Conservation (phyloP, 2,113 vertebrate species). For the Ibidorhyncha struthersii region DNA sequence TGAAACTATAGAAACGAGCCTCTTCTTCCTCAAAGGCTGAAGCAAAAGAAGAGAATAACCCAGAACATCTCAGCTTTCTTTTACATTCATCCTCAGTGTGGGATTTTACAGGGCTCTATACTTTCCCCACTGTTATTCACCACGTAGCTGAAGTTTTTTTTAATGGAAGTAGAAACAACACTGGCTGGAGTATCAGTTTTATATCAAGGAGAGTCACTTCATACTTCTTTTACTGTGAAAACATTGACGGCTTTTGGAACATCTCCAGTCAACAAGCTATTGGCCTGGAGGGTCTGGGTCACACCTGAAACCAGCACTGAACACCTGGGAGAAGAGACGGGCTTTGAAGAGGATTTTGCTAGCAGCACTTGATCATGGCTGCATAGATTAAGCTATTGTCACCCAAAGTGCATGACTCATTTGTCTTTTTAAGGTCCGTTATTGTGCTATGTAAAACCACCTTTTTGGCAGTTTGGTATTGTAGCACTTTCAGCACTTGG, state of each 20-base stretch:
- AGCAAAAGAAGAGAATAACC: not conserved
- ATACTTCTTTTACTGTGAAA: not conserved
- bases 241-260: not conserved
- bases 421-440: not conserved
- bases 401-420: not conserved
- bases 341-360: not conserved
- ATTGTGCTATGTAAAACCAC: not conserved
- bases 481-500: constrained; percentile 39
- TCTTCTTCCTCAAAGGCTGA: not conserved
- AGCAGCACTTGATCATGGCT: not conserved
- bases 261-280: not conserved
- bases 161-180: not conserved
- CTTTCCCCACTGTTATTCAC: not conserved
- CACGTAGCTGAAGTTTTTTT: not conserved
- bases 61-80: not conserved
- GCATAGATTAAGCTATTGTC: not conserved
- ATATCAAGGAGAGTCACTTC: not conserved
- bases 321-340: not conserved
- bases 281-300: not conserved
- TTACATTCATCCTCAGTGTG: not conserved
- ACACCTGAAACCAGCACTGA: not conserved
- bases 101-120: not conserved
- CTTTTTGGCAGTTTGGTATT: constrained; percentile 35
- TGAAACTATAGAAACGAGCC: not conserved
- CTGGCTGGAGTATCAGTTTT: not conserved